Conservation (phyloP, 2,797 vertebrate genomes). For the Novumbra hubbsi region DNA sequence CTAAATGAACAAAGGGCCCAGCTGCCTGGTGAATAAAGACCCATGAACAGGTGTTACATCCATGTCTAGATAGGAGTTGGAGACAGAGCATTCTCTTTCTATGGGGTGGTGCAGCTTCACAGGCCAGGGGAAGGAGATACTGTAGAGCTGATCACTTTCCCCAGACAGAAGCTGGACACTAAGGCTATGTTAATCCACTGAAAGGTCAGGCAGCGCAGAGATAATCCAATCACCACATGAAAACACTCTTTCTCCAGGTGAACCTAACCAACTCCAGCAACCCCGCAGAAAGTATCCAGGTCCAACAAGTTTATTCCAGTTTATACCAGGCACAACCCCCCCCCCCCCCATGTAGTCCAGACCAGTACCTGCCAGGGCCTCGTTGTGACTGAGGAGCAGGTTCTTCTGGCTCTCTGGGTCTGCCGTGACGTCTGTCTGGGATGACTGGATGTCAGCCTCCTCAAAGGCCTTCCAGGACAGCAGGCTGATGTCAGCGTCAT, state of each 20-base stretch:
- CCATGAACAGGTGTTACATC: background rate
- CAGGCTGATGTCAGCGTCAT: constrained; percentile 80
- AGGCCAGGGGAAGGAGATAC: constrained; percentile 10
- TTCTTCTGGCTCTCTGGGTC: constrained; percentile 80
- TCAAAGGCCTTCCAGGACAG: constrained; percentile 80
- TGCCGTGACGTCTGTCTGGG: constrained; percentile 69
- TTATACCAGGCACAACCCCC: background rate
- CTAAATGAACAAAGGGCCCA: constrained; percentile 1
- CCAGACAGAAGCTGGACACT: constrained; percentile 3
- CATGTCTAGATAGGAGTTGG: constrained; percentile 2
- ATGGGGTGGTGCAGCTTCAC: background rate
- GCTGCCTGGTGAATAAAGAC: constrained; percentile 1
- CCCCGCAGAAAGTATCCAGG: background rate
- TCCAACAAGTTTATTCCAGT: no score
- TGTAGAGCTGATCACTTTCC: constrained; percentile 21
- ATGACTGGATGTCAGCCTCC: constrained; percentile 79
- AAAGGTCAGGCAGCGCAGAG: constrained; percentile 20
- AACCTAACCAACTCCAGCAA: background rate
- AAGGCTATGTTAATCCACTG: constrained; percentile 23
- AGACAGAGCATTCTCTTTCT: background rate
- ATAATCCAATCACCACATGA: background rate
- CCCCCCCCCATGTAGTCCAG: background rate
- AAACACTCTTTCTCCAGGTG: background rate
- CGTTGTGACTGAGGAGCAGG: constrained; percentile 87
- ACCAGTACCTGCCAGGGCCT: constrained; percentile 86